Evolutionary conservation across 53 echinoderm and acorn worm genomes (phyloP).

Genomic region (Stichopus horrens): DNA sequence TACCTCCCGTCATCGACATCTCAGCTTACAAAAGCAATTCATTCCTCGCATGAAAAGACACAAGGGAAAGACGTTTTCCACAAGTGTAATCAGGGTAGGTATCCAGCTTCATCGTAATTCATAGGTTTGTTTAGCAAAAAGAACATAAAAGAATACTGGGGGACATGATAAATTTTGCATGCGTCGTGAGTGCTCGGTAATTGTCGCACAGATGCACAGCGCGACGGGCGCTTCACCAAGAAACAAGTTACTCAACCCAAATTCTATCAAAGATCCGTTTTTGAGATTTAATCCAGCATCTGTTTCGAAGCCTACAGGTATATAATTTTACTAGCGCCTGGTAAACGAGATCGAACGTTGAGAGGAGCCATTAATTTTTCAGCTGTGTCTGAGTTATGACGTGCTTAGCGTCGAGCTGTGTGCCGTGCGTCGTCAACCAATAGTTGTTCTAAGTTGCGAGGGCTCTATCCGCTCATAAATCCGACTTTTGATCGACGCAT

Average conservation of each 20-base stretch:
- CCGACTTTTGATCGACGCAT: conserved; percentile 43
- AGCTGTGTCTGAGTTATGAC: conserved; percentile 52
- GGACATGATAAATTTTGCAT: conserved; percentile 55
- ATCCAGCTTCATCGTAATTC: conserved; percentile 51
- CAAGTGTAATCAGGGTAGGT: conserved; percentile 44
- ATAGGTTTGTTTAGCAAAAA: conserved; percentile 48
- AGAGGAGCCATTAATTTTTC: conserved; percentile 47
- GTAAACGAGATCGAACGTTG: conserved; percentile 41
- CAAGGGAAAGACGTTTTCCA: conserved; percentile 45
- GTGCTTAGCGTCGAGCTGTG: conserved; percentile 35
- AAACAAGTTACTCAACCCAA: conserved; percentile 44
- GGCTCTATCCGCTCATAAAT: conserved; percentile 34
- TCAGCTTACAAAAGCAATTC: conserved; percentile 97
- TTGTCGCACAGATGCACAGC: conserved; percentile 54
- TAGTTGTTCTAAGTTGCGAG: conserved; percentile 10
- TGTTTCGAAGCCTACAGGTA: conserved; percentile 54
- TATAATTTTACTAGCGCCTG: conserved; percentile 54
- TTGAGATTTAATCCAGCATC: conserved; percentile 51
- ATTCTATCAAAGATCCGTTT: conserved; percentile 50
- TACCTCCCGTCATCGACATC: conserved; percentile 62
- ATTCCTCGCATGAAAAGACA: conserved; percentile 61
- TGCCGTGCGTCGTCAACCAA: conserved; percentile 52
- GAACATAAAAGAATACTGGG: conserved; percentile 38
- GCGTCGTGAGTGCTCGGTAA: conserved; percentile 35
- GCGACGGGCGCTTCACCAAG: conserved; percentile 22